These are phyloP conservation scores for Gopherus evgoodei DNA, from an alignment of 2,113 vertebrate genomes.

Conservation along the genomic window DNA sequence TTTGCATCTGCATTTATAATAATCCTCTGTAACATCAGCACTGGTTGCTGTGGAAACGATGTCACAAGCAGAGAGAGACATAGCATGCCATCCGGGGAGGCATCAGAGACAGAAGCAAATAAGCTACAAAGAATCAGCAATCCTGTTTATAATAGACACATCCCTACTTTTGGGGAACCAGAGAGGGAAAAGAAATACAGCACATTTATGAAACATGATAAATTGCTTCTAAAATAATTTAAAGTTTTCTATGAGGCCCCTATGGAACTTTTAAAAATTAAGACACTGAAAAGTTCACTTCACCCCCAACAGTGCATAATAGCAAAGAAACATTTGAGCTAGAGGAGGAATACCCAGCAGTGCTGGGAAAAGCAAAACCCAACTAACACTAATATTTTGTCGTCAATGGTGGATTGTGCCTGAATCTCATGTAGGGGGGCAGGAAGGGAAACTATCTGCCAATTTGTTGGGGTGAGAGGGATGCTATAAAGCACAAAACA, in stretches of 20 bases:
- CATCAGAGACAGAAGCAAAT: constrained; percentile 23
- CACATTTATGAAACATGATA: background rate
- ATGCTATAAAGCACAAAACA: constrained; percentile 5
- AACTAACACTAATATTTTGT: background rate
- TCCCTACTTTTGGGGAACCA: background rate
- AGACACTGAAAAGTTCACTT: background rate
- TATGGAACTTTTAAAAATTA: background rate
- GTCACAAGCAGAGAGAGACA: constrained; percentile 2
- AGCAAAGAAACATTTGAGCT: background rate
- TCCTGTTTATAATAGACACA: background rate
- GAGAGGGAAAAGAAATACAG: background rate
- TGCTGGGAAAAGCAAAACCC: rapidly evolving
- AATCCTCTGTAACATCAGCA: background rate
- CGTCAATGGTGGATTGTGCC: background rate
- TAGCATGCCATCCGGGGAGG: constrained; percentile 2
- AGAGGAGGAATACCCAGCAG: background rate
- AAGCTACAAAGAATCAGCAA: background rate
- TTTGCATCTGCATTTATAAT: constrained; percentile 11
- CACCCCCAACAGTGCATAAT: rapidly evolving
- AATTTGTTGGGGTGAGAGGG: background rate
- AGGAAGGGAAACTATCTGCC: background rate
- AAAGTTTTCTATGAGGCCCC: background rate
- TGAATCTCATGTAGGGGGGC: background rate
- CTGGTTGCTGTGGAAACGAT: background rate
- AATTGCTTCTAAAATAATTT: background rate